Evolutionary conservation across 2,113 vertebrate species (phyloP).

Genomic region (Paradisaea rubra): DNA sequence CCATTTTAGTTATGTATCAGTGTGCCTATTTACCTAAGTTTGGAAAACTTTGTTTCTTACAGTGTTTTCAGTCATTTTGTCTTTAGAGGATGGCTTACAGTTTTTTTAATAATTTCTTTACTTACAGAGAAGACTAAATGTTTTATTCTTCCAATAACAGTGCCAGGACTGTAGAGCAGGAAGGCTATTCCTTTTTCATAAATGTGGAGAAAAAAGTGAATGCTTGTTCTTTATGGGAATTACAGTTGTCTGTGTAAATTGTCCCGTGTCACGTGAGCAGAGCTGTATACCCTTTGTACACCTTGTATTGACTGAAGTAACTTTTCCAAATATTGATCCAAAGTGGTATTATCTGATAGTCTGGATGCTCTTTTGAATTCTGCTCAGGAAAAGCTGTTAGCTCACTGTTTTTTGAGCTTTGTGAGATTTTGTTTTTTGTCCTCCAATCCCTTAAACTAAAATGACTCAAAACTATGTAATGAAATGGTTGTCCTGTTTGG

Average conservation of each 20-base stretch:
- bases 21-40: background rate
- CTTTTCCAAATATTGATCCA: fast-evolving
- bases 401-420: background rate
- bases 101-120: background rate
- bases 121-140: background rate
- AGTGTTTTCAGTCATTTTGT: background rate
- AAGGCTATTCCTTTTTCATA: background rate
- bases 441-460: background rate
- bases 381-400: background rate
- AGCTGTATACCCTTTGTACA: background rate
- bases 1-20: background rate
- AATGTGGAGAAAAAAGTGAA: background rate
- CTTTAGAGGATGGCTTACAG: background rate
- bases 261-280: fast-evolving
- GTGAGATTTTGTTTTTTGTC: background rate
- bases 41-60: background rate
- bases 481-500: background rate
- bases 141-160: background rate
- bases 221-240: background rate
- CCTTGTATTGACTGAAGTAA: background rate
- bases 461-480: background rate
- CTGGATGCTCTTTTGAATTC: background rate
- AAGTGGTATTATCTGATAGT: background rate
- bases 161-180: background rate
- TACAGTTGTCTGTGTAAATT: background rate